phyloP scores from a whole-genome alignment of 2,888 invertebrate species.

The Graphium colonna region DNA sequence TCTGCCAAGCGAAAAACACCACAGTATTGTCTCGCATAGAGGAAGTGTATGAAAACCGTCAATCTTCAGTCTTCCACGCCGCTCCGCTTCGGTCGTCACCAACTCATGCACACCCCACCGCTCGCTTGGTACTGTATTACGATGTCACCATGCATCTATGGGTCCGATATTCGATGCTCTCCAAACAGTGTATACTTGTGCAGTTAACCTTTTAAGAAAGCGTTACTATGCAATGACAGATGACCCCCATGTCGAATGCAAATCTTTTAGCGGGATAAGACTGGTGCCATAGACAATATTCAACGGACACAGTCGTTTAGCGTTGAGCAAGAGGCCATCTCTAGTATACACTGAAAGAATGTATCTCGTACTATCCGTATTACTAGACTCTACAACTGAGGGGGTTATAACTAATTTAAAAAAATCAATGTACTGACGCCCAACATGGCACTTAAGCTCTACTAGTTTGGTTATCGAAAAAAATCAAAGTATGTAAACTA shows the following conservation, averaged over 20 bases:
- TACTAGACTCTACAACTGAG: conserved; percentile 37
- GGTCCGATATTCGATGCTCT: conserved; percentile 36
- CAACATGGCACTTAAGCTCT: conserved; percentile 59
- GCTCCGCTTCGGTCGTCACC: conserved; percentile 40
- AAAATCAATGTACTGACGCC: conserved; percentile 45
- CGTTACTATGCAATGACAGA: not conserved
- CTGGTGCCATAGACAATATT: not conserved
- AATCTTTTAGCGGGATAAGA: not conserved
- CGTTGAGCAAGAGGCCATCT: conserved; percentile 33
- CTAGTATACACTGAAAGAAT: conserved; percentile 21
- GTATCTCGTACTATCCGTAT: conserved; percentile 33
- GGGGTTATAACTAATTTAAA: conserved; percentile 38
- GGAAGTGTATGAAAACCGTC: conserved; percentile 21
- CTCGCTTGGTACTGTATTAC: conserved; percentile 33
- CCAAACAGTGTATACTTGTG: conserved; percentile 30
- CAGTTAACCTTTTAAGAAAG: not conserved
- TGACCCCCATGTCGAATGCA: not conserved
- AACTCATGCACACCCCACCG: conserved; percentile 62
- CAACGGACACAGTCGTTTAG: conserved; percentile 31
- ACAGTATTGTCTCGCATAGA: conserved; percentile 22
- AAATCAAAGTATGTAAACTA: conserved; percentile 37
- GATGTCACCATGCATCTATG: conserved; percentile 64
- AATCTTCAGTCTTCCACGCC: conserved; percentile 23
- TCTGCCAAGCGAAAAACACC: not conserved
- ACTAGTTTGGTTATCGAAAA: conserved; percentile 44